Conservation (phyloP, 2,113 vertebrate genomes). For the Elachura formosa region DNA sequence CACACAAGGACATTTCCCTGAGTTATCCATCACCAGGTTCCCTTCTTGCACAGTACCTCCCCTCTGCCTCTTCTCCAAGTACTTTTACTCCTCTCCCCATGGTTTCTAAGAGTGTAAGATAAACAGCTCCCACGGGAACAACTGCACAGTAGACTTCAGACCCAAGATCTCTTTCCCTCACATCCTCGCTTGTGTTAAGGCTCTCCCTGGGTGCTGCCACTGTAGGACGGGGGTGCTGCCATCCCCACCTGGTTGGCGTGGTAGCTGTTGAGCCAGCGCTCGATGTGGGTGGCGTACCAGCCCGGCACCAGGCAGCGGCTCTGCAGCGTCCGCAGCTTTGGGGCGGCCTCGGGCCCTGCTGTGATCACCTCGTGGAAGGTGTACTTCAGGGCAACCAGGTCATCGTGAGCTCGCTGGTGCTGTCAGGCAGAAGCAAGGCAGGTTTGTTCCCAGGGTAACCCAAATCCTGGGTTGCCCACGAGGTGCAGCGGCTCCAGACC, state of each 20-base stretch:
- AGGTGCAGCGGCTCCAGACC: rapidly evolving
- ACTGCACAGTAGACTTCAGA: neutral
- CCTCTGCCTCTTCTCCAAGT: neutral
- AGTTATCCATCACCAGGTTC: neutral
- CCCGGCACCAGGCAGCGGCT: constrained; percentile 92
- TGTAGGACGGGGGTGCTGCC: neutral
- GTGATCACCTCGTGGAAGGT: constrained; percentile 94
- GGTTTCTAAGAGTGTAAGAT: neutral
- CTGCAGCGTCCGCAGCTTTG: constrained; percentile 86
- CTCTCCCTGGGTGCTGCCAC: neutral
- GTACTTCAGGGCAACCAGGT: constrained; percentile 89
- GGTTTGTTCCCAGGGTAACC: neutral
- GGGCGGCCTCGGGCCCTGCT: constrained; percentile 72
- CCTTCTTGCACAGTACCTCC: neutral
- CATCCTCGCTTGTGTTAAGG: neutral
- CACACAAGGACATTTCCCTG: neutral
- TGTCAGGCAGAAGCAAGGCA: constrained; percentile 24
- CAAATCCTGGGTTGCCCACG: neutral
- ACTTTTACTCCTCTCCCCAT: rapidly evolving
- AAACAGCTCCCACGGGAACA: neutral
- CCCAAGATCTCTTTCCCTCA: neutral
- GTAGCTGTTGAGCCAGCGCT: constrained; percentile 90
- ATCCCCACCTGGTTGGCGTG: constrained; percentile 87
- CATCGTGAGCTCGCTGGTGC: constrained; percentile 95
- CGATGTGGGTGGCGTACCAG: constrained; percentile 91